Evolutionary conservation across 2,797 vertebrate species (phyloP), one percentile per base, ranked within the genome.

Genomic region (Natrix natrix): DNA sequence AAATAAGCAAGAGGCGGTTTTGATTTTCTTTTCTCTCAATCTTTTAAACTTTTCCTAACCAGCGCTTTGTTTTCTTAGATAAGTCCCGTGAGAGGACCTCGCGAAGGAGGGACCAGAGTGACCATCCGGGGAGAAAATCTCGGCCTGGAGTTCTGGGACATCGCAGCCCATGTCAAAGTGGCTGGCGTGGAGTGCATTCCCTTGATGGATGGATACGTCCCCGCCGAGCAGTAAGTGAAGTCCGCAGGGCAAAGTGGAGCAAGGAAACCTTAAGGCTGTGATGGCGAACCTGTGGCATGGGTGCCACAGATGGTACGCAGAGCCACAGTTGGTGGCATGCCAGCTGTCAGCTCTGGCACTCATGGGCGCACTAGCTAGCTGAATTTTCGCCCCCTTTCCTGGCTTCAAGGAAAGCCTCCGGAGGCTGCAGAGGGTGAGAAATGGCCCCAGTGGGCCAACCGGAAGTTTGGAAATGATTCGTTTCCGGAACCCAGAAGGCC

Each of bases 91-190:
- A 98, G 98, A 0, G 99, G 99, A 6, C 99, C 99, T 60, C 98
- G 99, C 0, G 99, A 99, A 97, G 99, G 99, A 0, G 99, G 99
- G 20, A 99, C 99, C 0, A 98, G 98, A 43, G 99, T 99, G 95
- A 99, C 99, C 12, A 99, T 99, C 95, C 98, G 98, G 0, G 99
- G 99, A 5, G 99, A 99, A 97, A 99, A 99, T 96, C 97, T 99
- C 95, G 99, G 99, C 0, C 97, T 99, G 97, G 99, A 99, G 56
- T 99, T 99, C 97, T 96, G 97, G 60, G 99, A 99, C 95, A 99
- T 99, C 13, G 98, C 98, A 1, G 98, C 97, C 10, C 98, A 99
- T 0, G 99, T 99, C 95, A 99, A 98, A 95, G 99, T 99, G 96
- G 99, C 99, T 0, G 98, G 99, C 0, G 99, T 99, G 96, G 99